Conservation (phyloP, 2,113 vertebrate genomes). For the Cyanocitta stelleri region DNA sequence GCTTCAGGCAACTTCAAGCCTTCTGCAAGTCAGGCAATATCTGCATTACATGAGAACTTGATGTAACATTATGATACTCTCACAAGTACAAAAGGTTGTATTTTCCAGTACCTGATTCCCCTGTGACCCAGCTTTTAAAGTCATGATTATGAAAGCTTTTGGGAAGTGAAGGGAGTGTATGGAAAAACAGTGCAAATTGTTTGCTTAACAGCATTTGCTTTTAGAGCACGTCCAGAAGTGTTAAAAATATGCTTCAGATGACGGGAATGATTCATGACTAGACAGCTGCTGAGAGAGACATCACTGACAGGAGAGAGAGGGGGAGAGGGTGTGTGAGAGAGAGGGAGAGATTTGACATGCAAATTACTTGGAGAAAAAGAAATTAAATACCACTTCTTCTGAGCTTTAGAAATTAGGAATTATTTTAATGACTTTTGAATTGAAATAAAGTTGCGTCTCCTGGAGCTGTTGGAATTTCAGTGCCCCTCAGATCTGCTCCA, state of each 20-base stretch:
- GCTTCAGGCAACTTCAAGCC: not conserved
- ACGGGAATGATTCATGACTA: conserved; percentile 54
- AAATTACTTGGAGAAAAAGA: conserved; percentile 38
- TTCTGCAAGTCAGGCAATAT: not conserved
- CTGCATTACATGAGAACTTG: conserved; percentile 8
- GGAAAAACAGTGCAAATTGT: not conserved
- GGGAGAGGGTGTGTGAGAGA: not conserved
- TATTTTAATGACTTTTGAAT: conserved; percentile 34
- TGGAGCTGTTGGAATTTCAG: not conserved
- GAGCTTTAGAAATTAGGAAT: conserved; percentile 4
- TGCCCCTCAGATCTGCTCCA: not conserved
- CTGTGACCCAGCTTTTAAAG: conserved; percentile 32
- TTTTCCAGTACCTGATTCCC: conserved; percentile 27
- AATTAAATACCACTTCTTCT: conserved; percentile 34
- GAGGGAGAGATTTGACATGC: conserved; percentile 32
- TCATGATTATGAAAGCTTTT: not conserved
- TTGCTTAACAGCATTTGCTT: conserved; percentile 49
- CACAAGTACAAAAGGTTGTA: not conserved
- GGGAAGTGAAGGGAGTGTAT: not conserved
- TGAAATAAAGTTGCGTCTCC: not conserved
- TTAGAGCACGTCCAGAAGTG: conserved; percentile 47
- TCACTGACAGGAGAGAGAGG: conserved; percentile 12
- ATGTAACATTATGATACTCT: conserved; percentile 2
- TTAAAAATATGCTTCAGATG: conserved; percentile 60
- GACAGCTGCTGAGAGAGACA: conserved; percentile 60